These are phyloP conservation scores for Oryzias celebensis DNA, from an alignment of 2,113 vertebrate genomes.

Conservation along the genomic window DNA sequence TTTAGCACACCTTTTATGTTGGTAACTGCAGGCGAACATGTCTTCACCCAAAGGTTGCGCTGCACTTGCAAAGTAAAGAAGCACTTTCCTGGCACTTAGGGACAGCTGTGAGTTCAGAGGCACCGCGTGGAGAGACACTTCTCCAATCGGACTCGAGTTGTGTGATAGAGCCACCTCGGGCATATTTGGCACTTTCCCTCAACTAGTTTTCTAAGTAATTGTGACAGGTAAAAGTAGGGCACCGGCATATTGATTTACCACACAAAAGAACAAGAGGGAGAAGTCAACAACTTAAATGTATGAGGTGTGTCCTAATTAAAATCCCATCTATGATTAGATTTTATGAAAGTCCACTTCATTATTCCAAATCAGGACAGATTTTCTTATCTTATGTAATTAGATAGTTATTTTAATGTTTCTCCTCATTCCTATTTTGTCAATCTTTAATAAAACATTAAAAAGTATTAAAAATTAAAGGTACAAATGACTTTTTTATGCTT, in stretches of 20 bases:
- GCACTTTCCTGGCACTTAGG: slow-evolving; percentile 17
- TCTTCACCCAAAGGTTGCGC: slow-evolving; percentile 8
- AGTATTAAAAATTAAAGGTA: no score
- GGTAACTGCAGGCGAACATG: slow-evolving; percentile 22
- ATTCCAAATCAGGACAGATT: no score
- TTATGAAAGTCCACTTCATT: no score
- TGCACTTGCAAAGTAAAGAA: background rate
- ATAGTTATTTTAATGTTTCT: slow-evolving; percentile 21
- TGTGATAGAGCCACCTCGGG: slow-evolving; percentile 19
- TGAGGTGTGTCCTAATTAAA: background rate
- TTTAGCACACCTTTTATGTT: slow-evolving; percentile 15
- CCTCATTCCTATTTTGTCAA: slow-evolving; percentile 11
- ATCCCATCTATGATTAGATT: no score
- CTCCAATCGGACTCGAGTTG: slow-evolving; percentile 23
- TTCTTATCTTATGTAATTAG: slow-evolving; percentile 1
- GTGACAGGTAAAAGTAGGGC: slow-evolving; percentile 7
- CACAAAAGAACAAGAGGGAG: background rate
- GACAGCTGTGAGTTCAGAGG: slow-evolving; percentile 6
- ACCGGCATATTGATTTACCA: background rate
- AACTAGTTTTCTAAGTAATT: slow-evolving; percentile 3
- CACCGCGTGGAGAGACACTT: slow-evolving; percentile 4
- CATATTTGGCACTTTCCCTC: slow-evolving; percentile 20
- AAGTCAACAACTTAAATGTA: background rate
- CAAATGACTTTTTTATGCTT: no score
- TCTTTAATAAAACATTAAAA: background rate